These are phyloP conservation scores for Bungarus multicinctus DNA, from an alignment of 2,113 vertebrate species.

Conservation along the genomic window DNA sequence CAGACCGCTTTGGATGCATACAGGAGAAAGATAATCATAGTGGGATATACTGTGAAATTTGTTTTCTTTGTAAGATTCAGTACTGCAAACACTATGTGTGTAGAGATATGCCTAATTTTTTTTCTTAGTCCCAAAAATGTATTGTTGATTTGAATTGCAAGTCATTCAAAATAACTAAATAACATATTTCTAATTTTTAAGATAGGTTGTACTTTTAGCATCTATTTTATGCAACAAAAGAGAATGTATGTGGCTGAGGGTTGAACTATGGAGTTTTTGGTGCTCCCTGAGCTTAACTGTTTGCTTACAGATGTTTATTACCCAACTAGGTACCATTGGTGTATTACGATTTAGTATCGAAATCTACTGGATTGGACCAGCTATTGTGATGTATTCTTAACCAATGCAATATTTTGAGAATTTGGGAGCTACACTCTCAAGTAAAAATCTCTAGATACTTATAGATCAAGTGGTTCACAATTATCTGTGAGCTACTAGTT, in stretches of 20 bases:
- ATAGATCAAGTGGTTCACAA: conserved; percentile 17
- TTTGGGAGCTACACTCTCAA: not conserved
- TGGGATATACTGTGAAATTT: not conserved
- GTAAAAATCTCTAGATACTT: conserved; percentile 13
- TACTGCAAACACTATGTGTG: not conserved
- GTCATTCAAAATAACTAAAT: not conserved
- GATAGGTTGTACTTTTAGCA: not conserved
- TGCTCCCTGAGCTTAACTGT: not conserved
- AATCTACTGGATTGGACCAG: not conserved
- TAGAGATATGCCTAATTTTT: not conserved
- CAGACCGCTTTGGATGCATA: not conserved
- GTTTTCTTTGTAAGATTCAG: not conserved
- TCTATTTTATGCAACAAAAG: not conserved
- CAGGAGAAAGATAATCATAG: not conserved
- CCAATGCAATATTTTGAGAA: not conserved
- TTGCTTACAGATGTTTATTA: not conserved
- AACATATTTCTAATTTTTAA: not conserved
- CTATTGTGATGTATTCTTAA: not conserved
- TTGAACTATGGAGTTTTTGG: not conserved
- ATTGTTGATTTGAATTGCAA: not conserved
- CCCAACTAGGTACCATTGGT: not conserved
- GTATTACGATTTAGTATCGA: not conserved
- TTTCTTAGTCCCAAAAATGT: not conserved
- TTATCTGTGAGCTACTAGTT: conserved; percentile 18
- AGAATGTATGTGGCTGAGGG: not conserved